Percentiles rank a stretch among this genome's conserved stretches.
phyloP scores from a whole-genome alignment of 2,888 invertebrate genomes.

The Thalpophila matura region DNA sequence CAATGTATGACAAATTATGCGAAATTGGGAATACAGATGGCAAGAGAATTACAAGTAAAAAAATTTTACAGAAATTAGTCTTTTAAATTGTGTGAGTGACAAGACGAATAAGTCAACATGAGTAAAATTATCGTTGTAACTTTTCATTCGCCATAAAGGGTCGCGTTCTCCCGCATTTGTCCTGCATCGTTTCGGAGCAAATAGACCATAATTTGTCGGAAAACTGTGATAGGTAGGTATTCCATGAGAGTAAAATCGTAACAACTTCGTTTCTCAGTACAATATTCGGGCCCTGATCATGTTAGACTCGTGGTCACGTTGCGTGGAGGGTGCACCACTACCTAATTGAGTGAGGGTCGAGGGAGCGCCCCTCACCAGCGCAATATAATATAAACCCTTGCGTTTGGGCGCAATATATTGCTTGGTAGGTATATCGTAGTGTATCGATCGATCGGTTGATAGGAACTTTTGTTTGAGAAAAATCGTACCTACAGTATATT shows the following conservation, averaged over 20 bases:
- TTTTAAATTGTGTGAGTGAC: too few species aligned
- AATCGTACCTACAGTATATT: neutral
- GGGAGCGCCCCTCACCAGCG: conserved; percentile 45
- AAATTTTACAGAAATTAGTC: too few species aligned
- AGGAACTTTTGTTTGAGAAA: neutral
- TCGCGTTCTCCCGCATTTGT: too few species aligned
- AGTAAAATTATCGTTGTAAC: too few species aligned
- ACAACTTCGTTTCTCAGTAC: neutral
- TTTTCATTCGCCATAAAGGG: too few species aligned
- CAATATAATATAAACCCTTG: conserved; percentile 58
- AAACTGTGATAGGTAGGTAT: too few species aligned
- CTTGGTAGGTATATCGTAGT: conserved; percentile 1
- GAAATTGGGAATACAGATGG: too few species aligned
- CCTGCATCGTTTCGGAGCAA: too few species aligned
- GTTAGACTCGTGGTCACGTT: conserved; percentile 36
- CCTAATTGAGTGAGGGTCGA: conserved; percentile 47
- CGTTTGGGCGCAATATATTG: conserved; percentile 39
- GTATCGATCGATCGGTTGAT: conserved; percentile 35
- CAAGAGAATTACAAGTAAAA: too few species aligned
- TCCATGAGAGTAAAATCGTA: neutral
- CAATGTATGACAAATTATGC: too few species aligned
- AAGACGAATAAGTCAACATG: too few species aligned
- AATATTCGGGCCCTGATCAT: conserved; percentile 7
- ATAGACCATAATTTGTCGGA: too few species aligned
- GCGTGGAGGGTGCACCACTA: conserved; percentile 47